Evolutionary conservation across 2,888 invertebrate species (phyloP).

Genomic region (Hyles lineata): DNA sequence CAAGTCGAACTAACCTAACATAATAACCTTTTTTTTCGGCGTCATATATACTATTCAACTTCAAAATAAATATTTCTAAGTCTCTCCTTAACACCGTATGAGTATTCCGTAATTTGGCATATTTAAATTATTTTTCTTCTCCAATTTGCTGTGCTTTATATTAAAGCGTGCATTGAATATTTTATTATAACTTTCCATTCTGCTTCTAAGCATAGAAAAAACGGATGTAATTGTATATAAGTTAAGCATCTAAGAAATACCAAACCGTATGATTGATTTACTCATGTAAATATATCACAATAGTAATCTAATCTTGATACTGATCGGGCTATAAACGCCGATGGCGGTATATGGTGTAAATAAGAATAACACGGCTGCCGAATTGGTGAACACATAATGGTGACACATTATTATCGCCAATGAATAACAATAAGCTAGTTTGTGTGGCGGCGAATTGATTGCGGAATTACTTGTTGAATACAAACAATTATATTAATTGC

Average conservation of each 20-base stretch:
- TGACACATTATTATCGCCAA: constrained; percentile 34
- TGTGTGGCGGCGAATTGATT: constrained; percentile 39
- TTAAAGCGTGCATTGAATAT: too few species aligned
- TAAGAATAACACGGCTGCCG: constrained; percentile 3
- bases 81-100: too few species aligned
- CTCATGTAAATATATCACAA: constrained; percentile 3
- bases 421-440: constrained; percentile 41
- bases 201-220: too few species aligned
- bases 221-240: too few species aligned
- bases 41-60: too few species aligned
- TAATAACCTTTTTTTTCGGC: too few species aligned
- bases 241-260: neutral
- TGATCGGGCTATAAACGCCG: neutral
- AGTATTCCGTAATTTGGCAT: too few species aligned
- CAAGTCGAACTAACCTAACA: too few species aligned
- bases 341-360: constrained; percentile 19
- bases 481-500: constrained; percentile 43
- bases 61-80: too few species aligned
- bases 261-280: constrained; percentile 10
- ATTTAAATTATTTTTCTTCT: too few species aligned
- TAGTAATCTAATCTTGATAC: neutral
- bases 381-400: constrained; percentile 37
- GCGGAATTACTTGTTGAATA: constrained; percentile 39
- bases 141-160: too few species aligned
- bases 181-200: too few species aligned